phyloP scores from a whole-genome alignment of 1,140 invertebrate genomes.

The Bombus consobrinus region DNA sequence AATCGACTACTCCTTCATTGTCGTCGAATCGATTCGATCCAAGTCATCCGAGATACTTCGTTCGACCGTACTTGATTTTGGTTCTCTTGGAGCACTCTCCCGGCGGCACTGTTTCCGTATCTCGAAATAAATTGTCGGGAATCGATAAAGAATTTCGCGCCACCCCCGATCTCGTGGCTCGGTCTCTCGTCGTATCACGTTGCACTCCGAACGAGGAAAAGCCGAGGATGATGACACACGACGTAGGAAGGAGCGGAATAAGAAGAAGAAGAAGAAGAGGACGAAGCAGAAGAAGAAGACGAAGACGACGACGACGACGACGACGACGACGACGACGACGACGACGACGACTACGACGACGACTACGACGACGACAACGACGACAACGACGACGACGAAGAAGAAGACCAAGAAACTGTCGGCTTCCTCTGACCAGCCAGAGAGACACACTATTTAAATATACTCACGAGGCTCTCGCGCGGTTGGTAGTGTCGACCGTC shows the following conservation, averaged over 20 bases:
- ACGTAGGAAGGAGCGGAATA: slow-evolving; percentile 28
- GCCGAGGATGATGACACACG: slow-evolving; percentile 49
- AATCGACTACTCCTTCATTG: not conserved
- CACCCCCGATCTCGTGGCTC: slow-evolving; percentile 38
- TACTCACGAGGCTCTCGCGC: slow-evolving; percentile 59
- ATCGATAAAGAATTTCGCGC: slow-evolving; percentile 47
- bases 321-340: not conserved
- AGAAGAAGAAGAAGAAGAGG: slow-evolving; percentile 8
- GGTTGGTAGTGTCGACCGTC: slow-evolving; percentile 43
- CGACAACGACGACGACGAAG: slow-evolving; percentile 24
- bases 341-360: not conserved
- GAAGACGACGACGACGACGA: slow-evolving; percentile 13
- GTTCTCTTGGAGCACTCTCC: not conserved
- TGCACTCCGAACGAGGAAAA: slow-evolving; percentile 67
- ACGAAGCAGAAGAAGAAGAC: not conserved
- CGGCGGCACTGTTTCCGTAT: slow-evolving; percentile 16
- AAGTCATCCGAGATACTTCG: not conserved
- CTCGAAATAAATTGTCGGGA: slow-evolving; percentile 40
- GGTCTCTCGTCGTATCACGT: slow-evolving; percentile 66
- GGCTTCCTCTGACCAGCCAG: slow-evolving; percentile 62
- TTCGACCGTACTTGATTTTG: not conserved
- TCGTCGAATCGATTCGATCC: not conserved
- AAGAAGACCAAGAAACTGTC: slow-evolving; percentile 53
- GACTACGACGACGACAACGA: slow-evolving; percentile 18
- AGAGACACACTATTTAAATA: slow-evolving; percentile 69